Evolutionary conservation across 2,888 invertebrate genomes (phyloP).

Genomic region (Pyrrhia umbra): DNA sequence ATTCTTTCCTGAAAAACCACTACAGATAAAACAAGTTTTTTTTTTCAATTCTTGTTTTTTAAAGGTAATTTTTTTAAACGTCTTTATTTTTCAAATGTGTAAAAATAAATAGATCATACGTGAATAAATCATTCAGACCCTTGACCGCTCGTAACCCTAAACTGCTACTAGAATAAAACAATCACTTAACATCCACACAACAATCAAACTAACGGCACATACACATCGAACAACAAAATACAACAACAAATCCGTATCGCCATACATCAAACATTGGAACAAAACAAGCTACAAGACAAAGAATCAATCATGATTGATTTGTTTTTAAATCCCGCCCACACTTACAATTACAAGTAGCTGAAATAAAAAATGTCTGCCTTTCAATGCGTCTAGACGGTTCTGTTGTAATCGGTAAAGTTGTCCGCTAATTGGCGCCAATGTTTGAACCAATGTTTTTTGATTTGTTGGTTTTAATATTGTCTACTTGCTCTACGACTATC

Average conservation of each 20-base stretch:
- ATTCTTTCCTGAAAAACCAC: no score
- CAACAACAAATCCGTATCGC: slow-evolving; percentile 13
- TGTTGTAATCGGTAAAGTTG: slow-evolving; percentile 72
- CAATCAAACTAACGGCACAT: slow-evolving; percentile 41
- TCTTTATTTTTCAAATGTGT: no score
- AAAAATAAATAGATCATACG: background rate
- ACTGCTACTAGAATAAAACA: slow-evolving; percentile 33
- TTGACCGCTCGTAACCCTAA: slow-evolving; percentile 17
- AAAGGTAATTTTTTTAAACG: no score
- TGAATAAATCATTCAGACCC: background rate
- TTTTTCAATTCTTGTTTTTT: no score
- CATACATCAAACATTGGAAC: slow-evolving; percentile 51
- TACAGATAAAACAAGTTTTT: no score
- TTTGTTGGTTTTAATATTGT: slow-evolving; percentile 10
- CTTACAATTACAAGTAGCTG: slow-evolving; percentile 68
- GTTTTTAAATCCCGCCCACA: slow-evolving; percentile 75
- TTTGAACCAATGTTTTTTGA: slow-evolving; percentile 26
- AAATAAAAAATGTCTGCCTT: slow-evolving; percentile 81
- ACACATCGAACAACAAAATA: slow-evolving; percentile 25
- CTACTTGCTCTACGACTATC: background rate
- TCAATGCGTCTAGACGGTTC: slow-evolving; percentile 79
- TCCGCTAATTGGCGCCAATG: slow-evolving; percentile 55
- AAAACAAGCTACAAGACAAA: slow-evolving; percentile 47
- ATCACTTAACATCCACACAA: slow-evolving; percentile 23
- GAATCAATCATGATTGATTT: slow-evolving; percentile 75